Evolutionary conservation across 2,888 invertebrate species (phyloP), one percentile per base, ranked within the genome.

Genomic region (Plusia festucae): DNA sequence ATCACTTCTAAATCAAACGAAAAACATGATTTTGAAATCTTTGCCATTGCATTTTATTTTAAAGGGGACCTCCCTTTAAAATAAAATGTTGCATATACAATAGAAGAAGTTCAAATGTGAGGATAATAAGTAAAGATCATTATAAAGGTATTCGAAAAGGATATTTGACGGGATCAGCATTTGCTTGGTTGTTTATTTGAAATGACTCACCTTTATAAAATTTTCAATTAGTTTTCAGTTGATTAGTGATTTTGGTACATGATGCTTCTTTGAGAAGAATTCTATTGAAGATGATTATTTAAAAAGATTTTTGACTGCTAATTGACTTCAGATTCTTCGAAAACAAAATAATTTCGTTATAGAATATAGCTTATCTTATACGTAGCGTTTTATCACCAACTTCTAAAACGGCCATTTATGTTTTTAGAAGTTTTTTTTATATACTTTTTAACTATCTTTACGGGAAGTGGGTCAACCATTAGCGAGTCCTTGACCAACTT

Each of bases 1-100:
- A 65, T 73, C 75, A 69, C 58, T 64, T 49, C 8, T 32, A 54
- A 30, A 0, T 20, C 27, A 24, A 57, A 32, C 51, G 8, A 53
- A 44, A 51, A 32, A 30, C 34, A 27, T 15, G 4, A n/a, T 22
- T 44, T n/a, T n/a, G 16, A 56, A 59, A 53, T n/a, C 0, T 40
- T 40, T n/a, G n/a, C 16, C 5, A n/a, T 16, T 46, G 46, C 7
- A 30, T 54, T 51, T 20, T 30, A 16, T 32, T 16, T 55, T 15
- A 24, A 22, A 56, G 13, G 16, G 16, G 24, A 13, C n/a, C n/a
- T n/a, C n/a, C n/a, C n/a, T n/a, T n/a, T n/a, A n/a, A n/a, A n/a
- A n/a, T n/a, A n/a, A n/a, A n/a, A n/a, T n/a, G n/a, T n/a, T n/a
- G n/a, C n/a, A n/a, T n/a, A n/a, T n/a, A n/a, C n/a, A n/a, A n/a